Evolutionary conservation across 2,888 invertebrate species (phyloP), one percentile per base, ranked within the genome.

Genomic region (Chironomus tentans): DNA sequence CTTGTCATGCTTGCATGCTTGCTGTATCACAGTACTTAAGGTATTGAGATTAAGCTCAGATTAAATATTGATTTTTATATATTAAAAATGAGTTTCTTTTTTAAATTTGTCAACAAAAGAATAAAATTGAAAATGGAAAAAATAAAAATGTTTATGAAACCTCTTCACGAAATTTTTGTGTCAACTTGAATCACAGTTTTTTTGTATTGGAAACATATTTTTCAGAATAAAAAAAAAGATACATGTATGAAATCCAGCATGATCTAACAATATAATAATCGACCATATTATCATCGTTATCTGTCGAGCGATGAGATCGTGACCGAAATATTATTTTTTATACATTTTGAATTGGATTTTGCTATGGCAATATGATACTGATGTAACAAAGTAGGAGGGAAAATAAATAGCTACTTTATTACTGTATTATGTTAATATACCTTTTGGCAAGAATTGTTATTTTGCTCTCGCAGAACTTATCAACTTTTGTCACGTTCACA

Each of bases 221-320:
- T 56, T 1, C 5, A n/a, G 13, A 13, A 50, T 50, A 15, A n/a
- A 56, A 15, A n/a, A 56, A 56, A 15, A 18, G 56, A 56, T 5
- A 56, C 56, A 56, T 13, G 4, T 50, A 15, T 56, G 18, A 56
- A 56, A 18, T 56, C 4, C 56, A 56, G n/a, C 18, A 15, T 56
- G n/a, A 15, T 56, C 15, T 18, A 15, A n/a, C n/a, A 21, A 21
- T 22, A 65, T 21, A 65, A 65, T 61, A 28, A 62, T 73, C 72
- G 71, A 73, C 28, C 72, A 73, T 74, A 74, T 72, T 72, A 72
- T 74, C 68, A 48, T 74, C 74, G 74, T 74, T 74, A 74, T 74
- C 74, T 56, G 46, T 62, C 56, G 38, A 21, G 22, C 38, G 15
- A 38, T 24, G 18, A 6, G 21, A 68, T 68, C 74, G 74, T 74